Conservation (phyloP, 2,797 vertebrate genomes). For the Uromys caudimaculatus region DNA sequence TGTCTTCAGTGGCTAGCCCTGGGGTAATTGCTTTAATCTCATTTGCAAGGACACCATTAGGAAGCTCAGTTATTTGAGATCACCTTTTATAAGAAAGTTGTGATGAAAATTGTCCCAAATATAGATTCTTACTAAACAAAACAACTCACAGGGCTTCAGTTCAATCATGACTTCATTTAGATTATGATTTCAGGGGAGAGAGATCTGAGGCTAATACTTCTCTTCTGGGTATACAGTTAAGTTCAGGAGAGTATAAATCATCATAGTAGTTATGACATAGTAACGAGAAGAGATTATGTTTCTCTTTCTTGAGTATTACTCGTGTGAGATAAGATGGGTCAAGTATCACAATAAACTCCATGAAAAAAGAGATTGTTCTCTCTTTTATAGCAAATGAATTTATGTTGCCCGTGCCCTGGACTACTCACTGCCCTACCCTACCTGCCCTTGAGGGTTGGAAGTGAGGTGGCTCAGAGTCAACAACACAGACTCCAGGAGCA, state of each 20-base stretch:
- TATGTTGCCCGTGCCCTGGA: neutral
- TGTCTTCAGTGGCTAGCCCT: neutral
- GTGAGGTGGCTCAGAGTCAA: neutral
- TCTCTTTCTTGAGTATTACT: neutral
- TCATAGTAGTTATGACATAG: neutral
- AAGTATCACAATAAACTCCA: neutral
- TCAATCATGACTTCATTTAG: slow-evolving; percentile 53
- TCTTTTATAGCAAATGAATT: slow-evolving; percentile 2
- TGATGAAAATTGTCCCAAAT: slow-evolving; percentile 70
- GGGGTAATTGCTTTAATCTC: neutral
- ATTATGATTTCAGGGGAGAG: neutral
- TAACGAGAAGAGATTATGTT: neutral
- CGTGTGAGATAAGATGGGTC: neutral
- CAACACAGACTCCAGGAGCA: neutral
- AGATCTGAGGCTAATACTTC: neutral
- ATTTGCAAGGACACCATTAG: neutral
- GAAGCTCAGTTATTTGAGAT: slow-evolving; percentile 28
- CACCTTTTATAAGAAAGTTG: slow-evolving; percentile 31
- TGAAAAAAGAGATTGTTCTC: neutral
- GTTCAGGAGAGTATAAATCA: neutral
- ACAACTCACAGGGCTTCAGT: slow-evolving; percentile 47
- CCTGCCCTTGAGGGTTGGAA: neutral
- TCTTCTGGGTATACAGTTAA: neutral
- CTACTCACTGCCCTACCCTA: neutral
- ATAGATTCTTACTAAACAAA: slow-evolving; percentile 65